A percentile compares a stretch with the other conserved stretches of the same genome.
Evolutionary conservation across 2,888 invertebrate species (phyloP).

Genomic region (Tineola bisselliella): DNA sequence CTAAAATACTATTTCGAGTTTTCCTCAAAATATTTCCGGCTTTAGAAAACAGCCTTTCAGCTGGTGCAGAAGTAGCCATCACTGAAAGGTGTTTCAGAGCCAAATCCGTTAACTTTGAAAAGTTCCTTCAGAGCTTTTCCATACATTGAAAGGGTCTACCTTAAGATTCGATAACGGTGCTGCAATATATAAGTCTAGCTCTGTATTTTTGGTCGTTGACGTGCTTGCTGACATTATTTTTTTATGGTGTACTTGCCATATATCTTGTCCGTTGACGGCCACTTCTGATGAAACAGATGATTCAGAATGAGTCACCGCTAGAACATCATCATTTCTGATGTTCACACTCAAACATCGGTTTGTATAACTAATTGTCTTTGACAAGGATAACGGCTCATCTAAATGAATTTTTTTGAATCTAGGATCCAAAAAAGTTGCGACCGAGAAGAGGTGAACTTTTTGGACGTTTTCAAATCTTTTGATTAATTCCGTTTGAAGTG

Average conservation of each 20-base stretch:
- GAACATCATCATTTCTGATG: background rate
- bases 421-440: background rate
- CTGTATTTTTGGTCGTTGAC: constrained; percentile 17
- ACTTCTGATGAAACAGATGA: constrained; percentile 12
- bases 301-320: constrained; percentile 9
- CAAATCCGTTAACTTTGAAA: constrained; percentile 18
- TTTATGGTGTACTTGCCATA: constrained; percentile 20
- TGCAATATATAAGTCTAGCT: constrained; percentile 17
- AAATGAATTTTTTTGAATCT: background rate
- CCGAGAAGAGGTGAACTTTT: constrained; percentile 7
- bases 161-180: constrained; percentile 15
- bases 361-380: background rate
- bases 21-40: constrained; percentile 18
- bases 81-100: constrained; percentile 18
- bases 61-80: constrained; percentile 18
- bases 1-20: constrained; percentile 17
- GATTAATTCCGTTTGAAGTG: constrained; percentile 17
- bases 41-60: constrained; percentile 18
- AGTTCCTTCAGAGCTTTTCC: constrained; percentile 17
- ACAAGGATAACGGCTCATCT: background rate
- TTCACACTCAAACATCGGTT: background rate
- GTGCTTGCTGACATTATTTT: constrained; percentile 17
- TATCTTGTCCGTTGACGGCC: constrained; percentile 17
- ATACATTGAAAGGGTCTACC: constrained; percentile 16
- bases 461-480: constrained; percentile 19